Percentiles rank a stretch among this genome's conserved stretches.
phyloP scores from a whole-genome alignment of 2,113 vertebrate species.

The Steatornis caripensis region DNA sequence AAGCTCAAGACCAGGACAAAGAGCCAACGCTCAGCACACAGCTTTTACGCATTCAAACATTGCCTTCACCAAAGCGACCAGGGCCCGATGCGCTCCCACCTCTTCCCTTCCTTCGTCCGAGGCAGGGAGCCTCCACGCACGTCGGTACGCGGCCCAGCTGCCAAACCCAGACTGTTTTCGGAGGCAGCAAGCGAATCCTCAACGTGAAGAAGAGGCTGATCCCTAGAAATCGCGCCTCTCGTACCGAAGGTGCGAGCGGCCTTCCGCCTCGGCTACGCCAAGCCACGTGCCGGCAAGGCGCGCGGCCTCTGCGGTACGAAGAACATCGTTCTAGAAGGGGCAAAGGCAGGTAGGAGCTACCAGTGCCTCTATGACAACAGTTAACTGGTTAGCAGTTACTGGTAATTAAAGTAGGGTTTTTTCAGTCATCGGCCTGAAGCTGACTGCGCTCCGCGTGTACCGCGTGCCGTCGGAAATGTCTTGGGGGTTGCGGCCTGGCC shows the following conservation, averaged over 20 bases:
- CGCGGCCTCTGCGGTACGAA: rapidly evolving
- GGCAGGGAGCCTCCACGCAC: not conserved
- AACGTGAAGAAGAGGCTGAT: rapidly evolving
- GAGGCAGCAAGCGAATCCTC: rapidly evolving
- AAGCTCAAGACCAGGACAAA: conserved; percentile 49
- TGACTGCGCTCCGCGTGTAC: rapidly evolving
- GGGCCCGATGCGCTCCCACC: not conserved
- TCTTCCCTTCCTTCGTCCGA: not conserved
- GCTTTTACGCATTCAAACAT: conserved; percentile 61
- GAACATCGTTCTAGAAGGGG: rapidly evolving
- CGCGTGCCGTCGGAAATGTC: not conserved
- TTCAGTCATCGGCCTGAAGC: not conserved
- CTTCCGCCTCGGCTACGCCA: no score
- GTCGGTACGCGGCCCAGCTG: not conserved
- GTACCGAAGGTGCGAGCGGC: rapidly evolving
- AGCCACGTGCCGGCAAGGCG: no score
- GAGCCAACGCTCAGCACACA: not conserved
- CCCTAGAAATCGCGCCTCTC: rapidly evolving
- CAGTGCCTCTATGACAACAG: not conserved
- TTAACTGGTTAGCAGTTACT: rapidly evolving
- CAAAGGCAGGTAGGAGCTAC: not conserved
- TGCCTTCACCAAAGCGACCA: conserved; percentile 40
- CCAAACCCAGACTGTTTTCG: not conserved
- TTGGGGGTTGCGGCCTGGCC: not conserved
- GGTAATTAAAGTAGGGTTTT: rapidly evolving